A percentile compares a stretch with the other conserved stretches of the same genome.
Evolutionary conservation across 2,113 vertebrate species (phyloP).

Genomic region (Odobenus rosmarus): DNA sequence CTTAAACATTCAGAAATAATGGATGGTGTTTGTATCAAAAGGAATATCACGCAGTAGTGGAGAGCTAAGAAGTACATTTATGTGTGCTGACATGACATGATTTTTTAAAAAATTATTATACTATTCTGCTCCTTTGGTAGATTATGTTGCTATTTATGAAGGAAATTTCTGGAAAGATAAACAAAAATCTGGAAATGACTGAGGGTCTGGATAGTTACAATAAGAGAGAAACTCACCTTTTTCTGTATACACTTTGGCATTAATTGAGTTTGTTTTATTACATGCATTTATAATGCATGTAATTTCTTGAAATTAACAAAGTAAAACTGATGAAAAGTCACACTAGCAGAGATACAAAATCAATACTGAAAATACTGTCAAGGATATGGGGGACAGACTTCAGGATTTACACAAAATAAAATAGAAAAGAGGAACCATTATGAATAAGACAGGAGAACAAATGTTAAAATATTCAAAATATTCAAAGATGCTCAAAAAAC

Average conservation of each 20-base stretch:
- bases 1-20: background rate
- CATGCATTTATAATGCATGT: background rate
- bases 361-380: too few species aligned
- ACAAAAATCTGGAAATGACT: background rate
- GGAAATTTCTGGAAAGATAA: background rate
- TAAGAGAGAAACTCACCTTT: background rate
- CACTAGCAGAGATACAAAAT: background rate
- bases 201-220: background rate
- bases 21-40: background rate
- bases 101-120: background rate
- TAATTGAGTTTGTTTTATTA: background rate
- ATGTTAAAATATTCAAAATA: background rate
- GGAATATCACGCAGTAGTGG: background rate
- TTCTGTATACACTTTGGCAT: background rate
- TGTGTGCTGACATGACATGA: too few species aligned
- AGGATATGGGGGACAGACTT: too few species aligned
- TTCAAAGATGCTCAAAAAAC: background rate
- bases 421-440: background rate
- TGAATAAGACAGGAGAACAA: background rate
- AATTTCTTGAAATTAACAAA: background rate
- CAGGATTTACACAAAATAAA: background rate
- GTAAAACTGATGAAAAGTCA: background rate
- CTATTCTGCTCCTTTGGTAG: too few species aligned
- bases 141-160: background rate
- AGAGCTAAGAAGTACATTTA: background rate